Evolutionary conservation across 2,797 vertebrate genomes (phyloP).

Genomic region (Myripristis murdjan): DNA sequence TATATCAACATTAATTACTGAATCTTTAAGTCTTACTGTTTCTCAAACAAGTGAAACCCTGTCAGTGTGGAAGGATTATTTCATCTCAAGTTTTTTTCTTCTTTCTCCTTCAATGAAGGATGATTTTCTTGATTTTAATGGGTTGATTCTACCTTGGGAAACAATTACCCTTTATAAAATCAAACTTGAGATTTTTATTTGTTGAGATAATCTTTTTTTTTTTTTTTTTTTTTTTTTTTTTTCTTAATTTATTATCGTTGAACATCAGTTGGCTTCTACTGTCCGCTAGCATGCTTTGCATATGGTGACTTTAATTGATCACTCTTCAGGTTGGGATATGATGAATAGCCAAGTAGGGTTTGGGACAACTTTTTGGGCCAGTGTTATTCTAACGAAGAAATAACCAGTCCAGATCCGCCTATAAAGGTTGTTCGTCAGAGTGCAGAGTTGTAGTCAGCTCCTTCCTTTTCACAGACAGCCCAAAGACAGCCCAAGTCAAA

Average conservation of each 20-base stretch:
- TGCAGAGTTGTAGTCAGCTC: slow-evolving; percentile 70
- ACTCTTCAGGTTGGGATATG: slow-evolving; percentile 4
- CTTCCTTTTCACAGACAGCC: slow-evolving; percentile 78
- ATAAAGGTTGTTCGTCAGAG: slow-evolving; percentile 66
- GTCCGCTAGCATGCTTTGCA: neutral
- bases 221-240: too few species aligned
- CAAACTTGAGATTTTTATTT: too few species aligned
- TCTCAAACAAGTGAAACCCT: slow-evolving; percentile 4
- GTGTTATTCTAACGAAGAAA: slow-evolving; percentile 54
- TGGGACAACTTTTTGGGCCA: slow-evolving; percentile 43
- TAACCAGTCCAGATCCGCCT: slow-evolving; percentile 45
- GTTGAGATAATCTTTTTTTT: neutral
- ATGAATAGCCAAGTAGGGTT: slow-evolving; percentile 6
- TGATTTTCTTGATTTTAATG: neutral
- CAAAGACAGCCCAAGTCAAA: slow-evolving; percentile 75
- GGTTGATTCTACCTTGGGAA: too few species aligned
- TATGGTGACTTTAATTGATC: neutral
- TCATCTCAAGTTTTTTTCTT: too few species aligned
- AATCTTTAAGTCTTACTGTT: too few species aligned
- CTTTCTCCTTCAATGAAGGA: slow-evolving; percentile 1
- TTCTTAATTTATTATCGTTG: too few species aligned
- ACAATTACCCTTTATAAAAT: too few species aligned
- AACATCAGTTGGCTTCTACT: neutral
- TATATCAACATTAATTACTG: neutral
- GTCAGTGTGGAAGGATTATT: neutral